A percentile compares a stretch with the other conserved stretches of the same genome.
Conservation (phyloP, 1,140 invertebrate genomes). For the Pogonus chalceus region DNA sequence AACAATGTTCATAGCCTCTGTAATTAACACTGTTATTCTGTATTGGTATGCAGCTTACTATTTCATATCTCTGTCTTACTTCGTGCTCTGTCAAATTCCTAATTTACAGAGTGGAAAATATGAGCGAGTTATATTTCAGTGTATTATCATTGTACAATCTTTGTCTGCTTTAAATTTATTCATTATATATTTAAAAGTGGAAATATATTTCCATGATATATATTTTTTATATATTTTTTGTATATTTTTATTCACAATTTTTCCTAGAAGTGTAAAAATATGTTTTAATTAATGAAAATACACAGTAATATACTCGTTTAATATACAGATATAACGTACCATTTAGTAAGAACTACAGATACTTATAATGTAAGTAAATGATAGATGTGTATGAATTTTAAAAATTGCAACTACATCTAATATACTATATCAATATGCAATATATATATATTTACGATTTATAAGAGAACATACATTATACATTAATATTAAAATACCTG, state of each 20-base stretch:
- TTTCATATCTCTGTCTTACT: background rate
- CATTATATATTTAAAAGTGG: background rate
- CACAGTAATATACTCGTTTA: conserved; percentile 5
- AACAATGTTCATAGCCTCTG: too few relatives aligned
- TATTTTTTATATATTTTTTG: background rate
- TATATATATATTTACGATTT: background rate
- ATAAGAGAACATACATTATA: background rate
- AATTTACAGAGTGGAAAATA: background rate
- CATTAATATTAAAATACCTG: background rate
- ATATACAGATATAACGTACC: background rate
- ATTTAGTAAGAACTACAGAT: background rate
- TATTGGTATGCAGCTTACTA: background rate
- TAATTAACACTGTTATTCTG: too few relatives aligned
- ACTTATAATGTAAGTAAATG: background rate
- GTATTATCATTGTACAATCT: conserved; percentile 1
- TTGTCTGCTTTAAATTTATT: background rate
- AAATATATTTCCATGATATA: background rate
- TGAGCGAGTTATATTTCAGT: conserved; percentile 6
- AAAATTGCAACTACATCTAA: conserved; percentile 1
- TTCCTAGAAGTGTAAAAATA: conserved; percentile 7
- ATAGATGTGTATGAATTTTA: conserved; percentile 3
- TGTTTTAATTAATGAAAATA: conserved; percentile 6
- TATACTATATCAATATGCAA: background rate
- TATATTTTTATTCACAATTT: conserved; percentile 7
- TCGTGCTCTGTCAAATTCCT: background rate